Base-by-base conservation (phyloP, 2,113 vertebrate species). In the Onychorhynchus coronatus region DNA sequence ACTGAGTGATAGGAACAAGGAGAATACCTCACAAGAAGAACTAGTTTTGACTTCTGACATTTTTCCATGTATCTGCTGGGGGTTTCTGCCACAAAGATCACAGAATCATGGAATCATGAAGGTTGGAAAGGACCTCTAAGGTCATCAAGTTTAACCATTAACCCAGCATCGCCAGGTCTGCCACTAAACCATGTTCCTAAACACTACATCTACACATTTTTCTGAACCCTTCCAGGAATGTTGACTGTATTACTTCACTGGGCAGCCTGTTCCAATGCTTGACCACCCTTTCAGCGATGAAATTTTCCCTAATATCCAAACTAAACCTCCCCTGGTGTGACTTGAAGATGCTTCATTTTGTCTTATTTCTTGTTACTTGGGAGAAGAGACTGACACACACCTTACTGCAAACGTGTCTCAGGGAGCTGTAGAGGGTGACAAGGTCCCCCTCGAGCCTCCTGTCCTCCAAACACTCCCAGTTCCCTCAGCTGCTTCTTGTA, bases 161-260 rank as follows among this genome's bases (percentile, higher is more conserved):
- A 70, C 41, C 22, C 37, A 63, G 1, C 31, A 5, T 19, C 37
- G 56, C 27, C 42, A 56, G 35, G 12, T 28, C 27, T 19, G 19
- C 18, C 35, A 9, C 35, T 20, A 20, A 56, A 23, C 56, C 0
- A 0, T 23, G 11, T 1, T 55, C 71, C 25, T 35, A 4, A 70
- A 21, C 42, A 13, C 35, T 27, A 20, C 10, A 49, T 3, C 35
- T 33, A 63, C 12, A 11, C 4, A 4, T 3, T 47, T 35, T 68
- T 63, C n/a, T 49, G 5, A 19, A 10, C 22, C 28, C 7, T 28
- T 63, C 2, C 15, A 37, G 35, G 25, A 9, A 16, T 1, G 19
- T 3, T 37, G 56, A 56, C 31, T 56, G 35, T 21, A 37, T 8
- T 23, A 8, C 16, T 39, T 25, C 35, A 28, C 41, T 63, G 49